A percentile compares a stretch with the other conserved stretches of the same genome.
phyloP scores from a whole-genome alignment of 92 coral and sea anemone species.

The Zoanthus sociatus region DNA sequence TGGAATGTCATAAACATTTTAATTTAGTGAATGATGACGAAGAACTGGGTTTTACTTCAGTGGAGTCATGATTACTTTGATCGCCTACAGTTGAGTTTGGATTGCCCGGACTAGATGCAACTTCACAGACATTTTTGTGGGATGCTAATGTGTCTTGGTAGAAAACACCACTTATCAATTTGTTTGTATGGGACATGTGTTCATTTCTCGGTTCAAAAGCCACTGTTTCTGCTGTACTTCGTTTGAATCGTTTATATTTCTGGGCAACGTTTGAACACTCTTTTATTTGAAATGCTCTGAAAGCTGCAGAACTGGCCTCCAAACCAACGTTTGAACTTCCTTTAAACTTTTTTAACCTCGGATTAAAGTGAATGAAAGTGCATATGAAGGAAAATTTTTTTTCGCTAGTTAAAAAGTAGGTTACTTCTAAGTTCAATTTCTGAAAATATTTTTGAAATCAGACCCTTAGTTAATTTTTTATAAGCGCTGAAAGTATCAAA shows the following conservation, averaged over 20 bases:
- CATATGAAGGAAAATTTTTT: too few species aligned
- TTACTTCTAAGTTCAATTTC: too few species aligned
- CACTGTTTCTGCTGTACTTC: background rate
- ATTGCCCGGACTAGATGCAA: background rate
- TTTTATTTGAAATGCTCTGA: background rate
- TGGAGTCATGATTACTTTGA: background rate
- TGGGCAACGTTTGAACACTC: background rate
- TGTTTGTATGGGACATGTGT: background rate
- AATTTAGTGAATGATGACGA: background rate
- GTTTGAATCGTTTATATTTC: background rate
- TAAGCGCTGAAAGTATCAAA: too few species aligned
- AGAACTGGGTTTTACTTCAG: background rate
- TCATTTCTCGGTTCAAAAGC: background rate
- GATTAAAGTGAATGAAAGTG: constrained; percentile 14
- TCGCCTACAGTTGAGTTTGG: background rate
- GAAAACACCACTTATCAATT: background rate
- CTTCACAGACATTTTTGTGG: background rate
- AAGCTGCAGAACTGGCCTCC: background rate
- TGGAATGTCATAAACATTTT: background rate
- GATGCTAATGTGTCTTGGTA: background rate
- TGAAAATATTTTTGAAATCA: too few species aligned
- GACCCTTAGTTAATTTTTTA: too few species aligned
- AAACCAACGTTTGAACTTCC: background rate
- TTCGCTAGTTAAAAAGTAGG: too few species aligned
- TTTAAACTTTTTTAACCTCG: background rate